Percentiles rank a stretch among this genome's conserved stretches.
Evolutionary conservation across 2,888 invertebrate species (phyloP).

Genomic region (Colostygia pectinataria): DNA sequence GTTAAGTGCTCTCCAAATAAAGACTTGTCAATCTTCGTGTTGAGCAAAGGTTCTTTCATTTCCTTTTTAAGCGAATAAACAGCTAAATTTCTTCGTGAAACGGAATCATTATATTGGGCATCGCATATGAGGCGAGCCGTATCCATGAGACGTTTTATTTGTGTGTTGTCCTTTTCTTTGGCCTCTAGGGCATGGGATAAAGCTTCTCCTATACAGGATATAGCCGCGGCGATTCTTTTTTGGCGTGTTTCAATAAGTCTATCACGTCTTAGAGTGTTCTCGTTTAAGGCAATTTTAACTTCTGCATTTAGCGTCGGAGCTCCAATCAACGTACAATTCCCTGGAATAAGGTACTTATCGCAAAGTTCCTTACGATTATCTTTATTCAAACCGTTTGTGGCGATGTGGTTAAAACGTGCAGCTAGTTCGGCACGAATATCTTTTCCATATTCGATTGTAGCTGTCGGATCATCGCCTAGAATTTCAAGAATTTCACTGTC

Average conservation of each 20-base stretch:
- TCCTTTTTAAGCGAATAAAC: neutral
- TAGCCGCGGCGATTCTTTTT: neutral
- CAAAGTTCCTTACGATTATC: neutral
- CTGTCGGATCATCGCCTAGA: neutral
- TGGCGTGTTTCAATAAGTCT: neutral
- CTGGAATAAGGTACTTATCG: neutral
- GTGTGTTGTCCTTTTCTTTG: neutral
- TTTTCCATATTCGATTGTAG: conserved; percentile 2
- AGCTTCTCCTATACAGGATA: neutral
- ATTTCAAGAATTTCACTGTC: neutral
- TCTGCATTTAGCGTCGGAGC: neutral
- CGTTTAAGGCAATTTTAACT: conserved; percentile 1
- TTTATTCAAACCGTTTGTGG: neutral
- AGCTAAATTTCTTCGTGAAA: neutral
- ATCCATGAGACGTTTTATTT: conserved; percentile 1
- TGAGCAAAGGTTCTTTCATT: neutral
- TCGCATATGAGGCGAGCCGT: neutral
- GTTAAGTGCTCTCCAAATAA: neutral
- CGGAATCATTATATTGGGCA: neutral
- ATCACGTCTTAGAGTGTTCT: neutral
- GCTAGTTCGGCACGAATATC: neutral
- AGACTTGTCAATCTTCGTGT: conserved; percentile 2
- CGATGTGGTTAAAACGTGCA: neutral
- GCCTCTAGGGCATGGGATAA: neutral
- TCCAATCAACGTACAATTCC: neutral